Base-by-base conservation (phyloP, 2,797 vertebrate species). In the Lacerta bilineata region DNA sequence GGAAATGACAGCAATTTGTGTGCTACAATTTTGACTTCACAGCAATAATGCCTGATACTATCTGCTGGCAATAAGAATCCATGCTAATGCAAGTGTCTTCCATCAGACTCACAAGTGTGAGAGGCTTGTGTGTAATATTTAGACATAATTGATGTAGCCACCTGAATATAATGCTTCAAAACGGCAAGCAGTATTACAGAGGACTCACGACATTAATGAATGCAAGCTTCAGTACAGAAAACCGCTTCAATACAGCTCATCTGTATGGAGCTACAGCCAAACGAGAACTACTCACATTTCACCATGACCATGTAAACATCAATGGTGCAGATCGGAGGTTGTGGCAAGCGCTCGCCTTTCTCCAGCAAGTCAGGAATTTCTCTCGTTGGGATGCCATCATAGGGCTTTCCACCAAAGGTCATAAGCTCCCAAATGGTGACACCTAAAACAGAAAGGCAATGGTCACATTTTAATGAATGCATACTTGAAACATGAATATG, bases 231-330 rank as follows among this genome's bases (percentile, higher is more conserved):
- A 79, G 33, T 33, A 80, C 61, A 15, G 55, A 25, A 0, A 4
- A 78, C 46, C 0, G 15, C 43, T 91, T 74, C 27, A 83, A 39
- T 23, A 61, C 83, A 43, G 77, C 11, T 1, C 2, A 87, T 68
- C 27, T 15, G 36, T 0, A 50, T 0, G 43, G 17, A 0, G 59
- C n/a, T 50, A 74, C 4, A 17, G 74, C 7, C 43, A 6, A 77
- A 81, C 0, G 0, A 13, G 72, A 50, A 61, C 0, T 69, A 90
- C 98, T 93, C 97, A 99, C 99, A 99, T 97, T 99, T 99, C 86
- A 99, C 98, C 99, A 99, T 99, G 93, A 99, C 98, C 99, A 99
- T 99, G 95, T 99, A 99, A 87, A 99, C 99, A 0, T 99, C 99
- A 29, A 99, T 99, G 90, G 99, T 99, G 96, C 98, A 99, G 93